Evolutionary conservation across 2,888 invertebrate genomes (phyloP), one percentile per base, ranked within the genome.

Genomic region (Drosophila fungiperda): DNA sequence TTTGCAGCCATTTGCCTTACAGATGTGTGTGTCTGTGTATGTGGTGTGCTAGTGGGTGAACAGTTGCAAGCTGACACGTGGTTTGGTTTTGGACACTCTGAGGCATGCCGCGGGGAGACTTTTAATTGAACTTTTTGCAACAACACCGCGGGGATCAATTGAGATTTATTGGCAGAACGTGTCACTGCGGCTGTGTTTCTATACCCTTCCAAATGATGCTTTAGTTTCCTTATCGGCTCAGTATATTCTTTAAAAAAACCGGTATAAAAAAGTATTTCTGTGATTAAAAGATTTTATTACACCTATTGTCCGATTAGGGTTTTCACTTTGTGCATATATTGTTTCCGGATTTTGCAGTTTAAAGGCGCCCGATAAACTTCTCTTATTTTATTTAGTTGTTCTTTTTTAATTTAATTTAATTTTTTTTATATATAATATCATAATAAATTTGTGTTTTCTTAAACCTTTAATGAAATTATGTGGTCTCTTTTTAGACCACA

Each of bases 121-220:
- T 84, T 84, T 84, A 84, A 90, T 90, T 89, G 91, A 91, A 89
- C 86, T 85, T 82, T 83, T 82, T 72, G 77, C 82, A 82, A 90
- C 86, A 79, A 73, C 79, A 80, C 91, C 87, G 77, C 77, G 60
- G 91, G 85, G 90, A 91, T 81, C 84, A 86, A 86, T 87, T 83
- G 85, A 88, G 91, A 90, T 91, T 91, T 90, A 91, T 90, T 82
- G 89, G 65, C 79, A 57, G 70, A 68, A 73, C 85, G 82, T 89
- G 89, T 89, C 87, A 66, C 68, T 73, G 74, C 74, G 71, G 75
- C 70, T 50, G 35, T 45, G 54, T 17, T 45, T 7, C 1, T 12
- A 15, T 15, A 45, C 4, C 4, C 45, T 45, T 23, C 20, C 15
- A 45, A 8, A 15, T 15, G 15, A 15, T 15, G 15, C 45, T 1